Conservation (phyloP, 2,797 vertebrate genomes). For the Enteromius viviparus region DNA sequence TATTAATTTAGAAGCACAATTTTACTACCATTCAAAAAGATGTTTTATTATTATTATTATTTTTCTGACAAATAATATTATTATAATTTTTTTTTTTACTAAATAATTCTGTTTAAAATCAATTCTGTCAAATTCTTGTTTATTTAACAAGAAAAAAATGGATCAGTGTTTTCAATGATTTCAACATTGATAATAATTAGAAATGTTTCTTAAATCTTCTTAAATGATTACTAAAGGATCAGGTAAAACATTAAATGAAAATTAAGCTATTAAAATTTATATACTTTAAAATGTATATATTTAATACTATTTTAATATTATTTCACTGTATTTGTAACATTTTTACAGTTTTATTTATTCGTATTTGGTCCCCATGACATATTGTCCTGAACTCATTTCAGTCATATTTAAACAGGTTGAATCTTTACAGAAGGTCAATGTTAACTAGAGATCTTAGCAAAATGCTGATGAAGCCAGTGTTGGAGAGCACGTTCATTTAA, state of each 20-base stretch:
- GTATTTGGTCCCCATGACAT: background rate
- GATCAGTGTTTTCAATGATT: background rate
- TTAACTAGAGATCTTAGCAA: background rate
- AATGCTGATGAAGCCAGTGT: constrained; percentile 23
- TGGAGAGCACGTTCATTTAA: constrained; percentile 27
- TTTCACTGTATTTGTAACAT: background rate
- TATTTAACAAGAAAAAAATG: background rate
- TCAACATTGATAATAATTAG: background rate
- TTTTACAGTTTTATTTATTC: background rate
- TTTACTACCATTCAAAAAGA: background rate
- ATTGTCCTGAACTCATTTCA: background rate
- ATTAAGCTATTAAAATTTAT: background rate
- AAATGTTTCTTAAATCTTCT: background rate
- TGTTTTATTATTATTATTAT: background rate
- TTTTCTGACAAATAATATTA: background rate
- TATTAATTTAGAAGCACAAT: background rate
- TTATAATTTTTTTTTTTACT: background rate
- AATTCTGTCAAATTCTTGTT: background rate
- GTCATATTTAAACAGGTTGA: constrained; percentile 12
- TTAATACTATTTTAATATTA: no score
- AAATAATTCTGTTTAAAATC: background rate
- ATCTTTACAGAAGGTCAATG: constrained; percentile 30
- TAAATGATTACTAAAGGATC: background rate
- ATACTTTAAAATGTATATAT: no score
- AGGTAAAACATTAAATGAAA: background rate